Evolutionary conservation across 2,113 vertebrate genomes (phyloP), one percentile per base, ranked within the genome.

Genomic region (Ptilorrhoa leucosticta): DNA sequence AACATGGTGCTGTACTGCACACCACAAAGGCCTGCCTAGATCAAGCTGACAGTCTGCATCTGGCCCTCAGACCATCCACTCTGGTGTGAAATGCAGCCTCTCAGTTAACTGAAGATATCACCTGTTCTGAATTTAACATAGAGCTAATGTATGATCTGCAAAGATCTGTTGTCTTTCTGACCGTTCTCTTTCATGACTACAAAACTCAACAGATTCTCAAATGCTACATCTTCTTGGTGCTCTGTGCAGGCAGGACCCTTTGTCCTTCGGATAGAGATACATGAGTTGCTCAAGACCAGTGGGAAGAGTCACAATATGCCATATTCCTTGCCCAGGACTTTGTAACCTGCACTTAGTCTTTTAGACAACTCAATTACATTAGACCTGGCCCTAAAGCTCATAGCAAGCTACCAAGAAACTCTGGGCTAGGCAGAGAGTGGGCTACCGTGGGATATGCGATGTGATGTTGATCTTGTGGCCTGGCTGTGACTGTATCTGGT

Each of bases 361-460:
- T 42, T 6, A 56, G 42, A 76, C 47, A 68, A 4, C 40, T 95
- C 42, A 61, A 7, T 61, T 91, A 71, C 57, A 23, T 93, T 93
- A 87, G 79, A 75, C 60, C 24, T 60, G 17, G 44, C 48, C 51
- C 47, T 90, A 53, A 66, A 81, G 23, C 70, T 91, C 63, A 27
- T 11, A 84, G 65, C 37, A 81, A 94, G 58, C 75, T 91, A 80
- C 63, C 18, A 14, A 44, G 78, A 80, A 92, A 81, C 78, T 93
- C 71, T 77, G 70, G 61, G 81, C 83, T 95, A 94, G 94, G 93
- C 95, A 85, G 90, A 97, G 95, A 94, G 89, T 97, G 97, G 97
- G 97, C 97, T 95, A 26, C 95, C 88, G 0, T 96, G 96, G 96
- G 95, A 93, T 93, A 48, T 75, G 80, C 68, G 42, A 64, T 97